phyloP scores from a whole-genome alignment of 2,888 invertebrate species.

The Nomada ferruginata region DNA sequence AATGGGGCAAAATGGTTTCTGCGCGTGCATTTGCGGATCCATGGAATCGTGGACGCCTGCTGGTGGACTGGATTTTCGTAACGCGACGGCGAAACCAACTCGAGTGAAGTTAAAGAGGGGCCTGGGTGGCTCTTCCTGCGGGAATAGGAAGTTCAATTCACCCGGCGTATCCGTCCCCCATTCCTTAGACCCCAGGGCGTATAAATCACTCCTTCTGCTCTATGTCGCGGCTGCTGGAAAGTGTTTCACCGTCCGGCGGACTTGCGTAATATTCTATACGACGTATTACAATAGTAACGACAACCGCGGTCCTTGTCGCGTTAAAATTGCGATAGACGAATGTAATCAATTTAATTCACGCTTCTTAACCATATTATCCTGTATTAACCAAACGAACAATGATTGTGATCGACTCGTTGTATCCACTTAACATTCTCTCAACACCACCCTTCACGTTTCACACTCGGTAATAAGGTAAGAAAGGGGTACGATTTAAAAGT shows the following conservation, averaged over 20 bases:
- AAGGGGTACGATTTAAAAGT: constrained; percentile 12
- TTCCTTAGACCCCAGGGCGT: constrained; percentile 76
- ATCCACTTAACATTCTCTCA: constrained; percentile 9
- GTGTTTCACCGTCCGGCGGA: constrained; percentile 72
- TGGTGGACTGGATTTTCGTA: constrained; percentile 59
- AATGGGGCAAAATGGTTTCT: constrained; percentile 35
- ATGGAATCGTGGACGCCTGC: constrained; percentile 53
- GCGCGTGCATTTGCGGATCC: constrained; percentile 57
- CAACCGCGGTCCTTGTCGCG: not conserved
- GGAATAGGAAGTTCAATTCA: constrained; percentile 81
- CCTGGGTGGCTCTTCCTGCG: constrained; percentile 75
- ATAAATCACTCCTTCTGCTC: constrained; percentile 79
- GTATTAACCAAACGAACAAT: not conserved
- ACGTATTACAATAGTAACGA: constrained; percentile 8
- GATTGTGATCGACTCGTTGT: too few relatives aligned
- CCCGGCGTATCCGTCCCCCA: constrained; percentile 77
- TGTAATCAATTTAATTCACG: too few relatives aligned
- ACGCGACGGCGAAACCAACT: constrained; percentile 71
- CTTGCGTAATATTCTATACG: constrained; percentile 74
- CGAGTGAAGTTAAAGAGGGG: constrained; percentile 77
- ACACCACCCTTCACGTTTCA: not conserved
- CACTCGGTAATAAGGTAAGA: not conserved
- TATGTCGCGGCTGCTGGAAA: constrained; percentile 51
- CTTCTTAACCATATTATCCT: not conserved
- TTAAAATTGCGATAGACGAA: not conserved